Conservation (phyloP, 2,113 vertebrate species). For the Albula glossodonta region DNA sequence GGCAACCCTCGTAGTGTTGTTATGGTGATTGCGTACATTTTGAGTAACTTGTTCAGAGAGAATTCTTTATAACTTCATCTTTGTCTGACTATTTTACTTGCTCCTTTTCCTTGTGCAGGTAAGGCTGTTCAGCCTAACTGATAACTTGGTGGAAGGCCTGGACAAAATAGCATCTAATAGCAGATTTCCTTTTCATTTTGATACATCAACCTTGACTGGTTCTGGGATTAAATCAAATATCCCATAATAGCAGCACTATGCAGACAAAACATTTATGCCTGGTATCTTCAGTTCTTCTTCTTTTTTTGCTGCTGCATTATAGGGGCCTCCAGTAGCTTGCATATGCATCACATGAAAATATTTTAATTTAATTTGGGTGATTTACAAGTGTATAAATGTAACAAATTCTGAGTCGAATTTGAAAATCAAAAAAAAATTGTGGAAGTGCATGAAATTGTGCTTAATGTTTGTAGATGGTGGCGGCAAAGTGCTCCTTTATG, state of each 20-base stretch:
- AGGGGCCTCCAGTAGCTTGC: too few relatives aligned
- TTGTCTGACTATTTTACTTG: not conserved
- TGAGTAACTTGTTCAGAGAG: not conserved
- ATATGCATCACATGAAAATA: conserved; percentile 7
- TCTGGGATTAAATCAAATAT: not conserved
- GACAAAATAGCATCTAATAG: not conserved
- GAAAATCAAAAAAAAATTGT: not conserved
- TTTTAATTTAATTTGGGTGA: conserved; percentile 6
- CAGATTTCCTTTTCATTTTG: not conserved
- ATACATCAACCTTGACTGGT: not conserved
- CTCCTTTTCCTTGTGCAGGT: not conserved
- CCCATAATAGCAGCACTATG: too few relatives aligned
- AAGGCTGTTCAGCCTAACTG: too few relatives aligned
- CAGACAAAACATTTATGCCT: too few relatives aligned
- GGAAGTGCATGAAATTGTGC: conserved; percentile 1
- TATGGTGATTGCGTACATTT: not conserved
- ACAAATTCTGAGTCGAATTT: conserved; percentile 9
- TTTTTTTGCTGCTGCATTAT: too few relatives aligned
- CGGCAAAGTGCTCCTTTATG: not conserved
- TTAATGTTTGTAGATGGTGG: not conserved
- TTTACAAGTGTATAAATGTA: conserved; percentile 22
- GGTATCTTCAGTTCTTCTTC: too few relatives aligned
- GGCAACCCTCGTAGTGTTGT: not conserved
- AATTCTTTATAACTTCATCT: not conserved
- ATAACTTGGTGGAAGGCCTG: not conserved